phyloP scores from a whole-genome alignment of 2,113 vertebrate species.

The Pithys albifrons region DNA sequence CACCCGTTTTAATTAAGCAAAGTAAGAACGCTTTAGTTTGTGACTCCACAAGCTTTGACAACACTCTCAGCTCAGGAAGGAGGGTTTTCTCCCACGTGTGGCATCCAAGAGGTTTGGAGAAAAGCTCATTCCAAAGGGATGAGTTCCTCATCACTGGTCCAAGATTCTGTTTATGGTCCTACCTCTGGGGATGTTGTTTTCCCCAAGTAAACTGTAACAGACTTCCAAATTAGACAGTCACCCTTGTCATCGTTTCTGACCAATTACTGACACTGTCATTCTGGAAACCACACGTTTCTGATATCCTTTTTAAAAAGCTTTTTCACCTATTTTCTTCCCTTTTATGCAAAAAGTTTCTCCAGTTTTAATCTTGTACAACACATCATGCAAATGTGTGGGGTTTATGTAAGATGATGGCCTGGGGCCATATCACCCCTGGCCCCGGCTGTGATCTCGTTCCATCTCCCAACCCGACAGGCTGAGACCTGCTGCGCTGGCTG shows the following conservation, averaged over 20 bases:
- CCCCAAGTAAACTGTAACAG: fast-evolving
- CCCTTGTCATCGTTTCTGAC: background rate
- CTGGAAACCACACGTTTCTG: background rate
- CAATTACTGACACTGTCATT: background rate
- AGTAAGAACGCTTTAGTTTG: background rate
- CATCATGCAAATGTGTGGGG: background rate
- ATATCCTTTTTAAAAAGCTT: background rate
- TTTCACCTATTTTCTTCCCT: background rate
- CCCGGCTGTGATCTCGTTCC: background rate
- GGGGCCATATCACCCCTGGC: constrained; percentile 13
- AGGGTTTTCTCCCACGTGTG: background rate
- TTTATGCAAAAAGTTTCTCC: background rate
- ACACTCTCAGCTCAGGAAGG: background rate
- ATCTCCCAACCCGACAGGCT: background rate
- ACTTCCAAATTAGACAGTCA: background rate
- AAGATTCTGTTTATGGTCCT: background rate
- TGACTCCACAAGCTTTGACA: background rate
- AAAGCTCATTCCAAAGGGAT: background rate
- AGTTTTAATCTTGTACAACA: constrained; percentile 19
- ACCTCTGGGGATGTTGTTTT: background rate
- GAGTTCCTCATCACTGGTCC: background rate
- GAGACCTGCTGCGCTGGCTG: background rate
- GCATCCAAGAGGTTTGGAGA: background rate
- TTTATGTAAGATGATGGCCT: constrained; percentile 29
- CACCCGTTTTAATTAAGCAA: background rate